Evolutionary conservation across 2,113 vertebrate genomes (phyloP), one percentile per base, ranked within the genome.

Genomic region (Odontophorus gujanensis): DNA sequence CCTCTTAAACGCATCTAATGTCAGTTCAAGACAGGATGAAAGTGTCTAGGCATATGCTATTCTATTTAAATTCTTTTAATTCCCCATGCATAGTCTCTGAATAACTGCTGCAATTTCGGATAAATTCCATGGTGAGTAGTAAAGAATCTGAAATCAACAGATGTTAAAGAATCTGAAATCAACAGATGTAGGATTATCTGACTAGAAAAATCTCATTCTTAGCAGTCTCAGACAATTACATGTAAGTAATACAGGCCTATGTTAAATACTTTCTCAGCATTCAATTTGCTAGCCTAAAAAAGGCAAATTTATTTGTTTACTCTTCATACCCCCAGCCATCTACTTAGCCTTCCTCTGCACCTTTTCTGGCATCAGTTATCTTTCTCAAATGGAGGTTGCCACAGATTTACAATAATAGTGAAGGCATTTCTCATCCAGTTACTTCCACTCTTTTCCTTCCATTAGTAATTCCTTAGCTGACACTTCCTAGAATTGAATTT

Each of bases 1-100:
- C 72, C 55, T 40, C 72, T 93, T 90, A 71, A 92, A 80, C 61
- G 21, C 40, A 57, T 85, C 55, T 87, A 81, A 92, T 77, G 59
- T 50, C 72, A 48, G 47, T 48, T 93, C n/a, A 85, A 91, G 75
- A 93, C 47, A 85, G 79, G 51, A 85, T 82, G 40, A 89, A 95
- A 89, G 57, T 13, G 21, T 28, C 65, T 87, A 78, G 34, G 57
- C 79, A 87, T 65, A 78, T 84, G 89, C 11, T 87, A 26, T 88
- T 95, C 92, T 80, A 89, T 73, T 95, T 89, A 91, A 91, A 90
- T 74, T 81, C 47, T 90, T 91, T 88, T 86, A 83, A 94, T 91
- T 95, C 85, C 79, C 75, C 32, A 22, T 71, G 73, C 3, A 0
- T 85, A 51, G 7, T 55, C 85, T 92, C 87, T 63, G 43, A 91